These are phyloP conservation scores for Gnatocerus cornutus DNA, from an alignment of 2,888 invertebrate genomes.

Conservation along the genomic window DNA sequence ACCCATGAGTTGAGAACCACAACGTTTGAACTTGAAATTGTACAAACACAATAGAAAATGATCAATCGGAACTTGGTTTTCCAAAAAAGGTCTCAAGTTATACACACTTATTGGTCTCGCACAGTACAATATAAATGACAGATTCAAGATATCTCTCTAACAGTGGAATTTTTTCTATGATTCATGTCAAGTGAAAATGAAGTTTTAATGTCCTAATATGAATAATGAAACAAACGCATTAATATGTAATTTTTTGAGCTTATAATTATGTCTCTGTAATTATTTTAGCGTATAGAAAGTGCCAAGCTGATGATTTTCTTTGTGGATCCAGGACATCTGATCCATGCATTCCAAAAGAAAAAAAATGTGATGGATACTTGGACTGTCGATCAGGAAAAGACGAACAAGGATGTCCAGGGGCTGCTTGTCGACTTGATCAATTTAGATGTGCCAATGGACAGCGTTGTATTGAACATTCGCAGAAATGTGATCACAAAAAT, in stretches of 20 bases:
- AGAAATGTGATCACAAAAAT: conserved; percentile 91
- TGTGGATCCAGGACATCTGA: conserved; percentile 83
- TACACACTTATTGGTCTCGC: too few species aligned
- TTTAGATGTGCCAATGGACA: conserved; percentile 88
- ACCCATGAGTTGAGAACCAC: too few species aligned
- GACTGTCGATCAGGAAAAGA: conserved; percentile 91
- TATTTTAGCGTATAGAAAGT: conserved; percentile 89
- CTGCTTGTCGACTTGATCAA: conserved; percentile 86
- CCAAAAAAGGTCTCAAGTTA: too few species aligned
- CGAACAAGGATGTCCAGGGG: conserved; percentile 83
- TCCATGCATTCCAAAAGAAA: conserved; percentile 90
- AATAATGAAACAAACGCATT: not conserved
- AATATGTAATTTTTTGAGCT: not conserved
- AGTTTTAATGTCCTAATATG: too few species aligned
- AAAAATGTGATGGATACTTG: conserved; percentile 91
- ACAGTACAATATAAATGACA: too few species aligned
- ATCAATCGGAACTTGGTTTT: too few species aligned
- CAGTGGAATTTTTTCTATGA: too few species aligned
- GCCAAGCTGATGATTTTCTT: conserved; percentile 89
- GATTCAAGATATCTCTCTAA: too few species aligned
- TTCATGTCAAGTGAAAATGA: too few species aligned
- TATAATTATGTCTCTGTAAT: not conserved
- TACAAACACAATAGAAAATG: too few species aligned
- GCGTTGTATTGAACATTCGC: conserved; percentile 84
- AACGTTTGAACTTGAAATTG: too few species aligned